Base-by-base conservation (phyloP, 1,140 invertebrate species). In the Hormaphis cornu region DNA sequence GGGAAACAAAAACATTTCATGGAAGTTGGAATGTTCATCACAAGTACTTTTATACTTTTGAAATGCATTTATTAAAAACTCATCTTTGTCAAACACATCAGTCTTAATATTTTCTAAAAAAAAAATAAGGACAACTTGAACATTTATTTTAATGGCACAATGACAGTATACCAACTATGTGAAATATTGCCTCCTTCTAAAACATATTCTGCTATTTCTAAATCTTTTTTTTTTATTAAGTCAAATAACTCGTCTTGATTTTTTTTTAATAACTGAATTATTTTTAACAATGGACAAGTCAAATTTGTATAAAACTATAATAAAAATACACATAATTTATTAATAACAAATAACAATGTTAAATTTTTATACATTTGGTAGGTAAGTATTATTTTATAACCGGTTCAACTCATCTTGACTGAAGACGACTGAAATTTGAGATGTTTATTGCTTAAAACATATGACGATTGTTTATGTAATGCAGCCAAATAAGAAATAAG, bases 51-150 rank as follows among this genome's bases (percentile, higher is more conserved):
- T 24, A 37, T 56, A 5, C 3, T 40, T 59, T 2, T 28, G 20
- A 1, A 42, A 1, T 9, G 20, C 1, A 12, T 59, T 59, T 24
- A 9, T 46, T 18, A 63, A 63, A 18, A 46, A 63, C 6, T 61
- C 8, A 28, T 42, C 40, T 61, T 63, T 12, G 1, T 63, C 26
- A 63, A 46, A 63, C 16, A 6, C 30, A 6, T 63, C 58, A 46
- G 58, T 63, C 7, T 46, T 42, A 63, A 46, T 63, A 30, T 63
- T 63, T 46, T 63, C 58, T 63, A 46, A 26, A 8, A 59, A 1
- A 40, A 59, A n/a, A 28, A 46, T 20, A 61, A 61, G 0, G 22
- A 20, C 18, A 4, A 42, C 16, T 40, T 42, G 42, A 18, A 20
- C 10, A 37, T 5, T 58, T 1, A 24, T 16, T 40, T 22, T 3